Evolutionary conservation across 1,140 invertebrate genomes (phyloP), one percentile per base, ranked within the genome.

Genomic region (Drosophila ogumai): DNA sequence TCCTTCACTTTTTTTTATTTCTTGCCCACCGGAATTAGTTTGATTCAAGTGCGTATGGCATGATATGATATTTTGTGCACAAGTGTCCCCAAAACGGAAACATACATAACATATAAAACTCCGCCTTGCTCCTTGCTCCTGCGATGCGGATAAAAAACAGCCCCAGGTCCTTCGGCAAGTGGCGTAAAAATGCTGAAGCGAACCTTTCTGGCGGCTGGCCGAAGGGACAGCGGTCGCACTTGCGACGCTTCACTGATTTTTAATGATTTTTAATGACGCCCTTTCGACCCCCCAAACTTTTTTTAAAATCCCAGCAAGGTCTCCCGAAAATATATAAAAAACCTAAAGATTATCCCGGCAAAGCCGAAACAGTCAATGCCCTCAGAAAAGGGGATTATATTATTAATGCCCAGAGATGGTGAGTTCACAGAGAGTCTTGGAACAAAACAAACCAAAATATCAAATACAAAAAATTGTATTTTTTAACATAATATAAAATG

Each of bases 241-340:
- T 79, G 60, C 58, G 32, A 67, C 65, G 79, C 69, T 79, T 81
- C 78, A 86, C 64, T 75, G 82, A 55, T 60, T 86, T 86, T 86
- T 81, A 86, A 86, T 86, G 82, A 81, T 81, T 86, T 86, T 79
- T 75, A 86, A 86, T 85, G 78, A 78, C 59, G 72, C 47, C 61
- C 60, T 52, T 52, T 46, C 59, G n/a, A 13, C 41, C 36, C 43
- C 58, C 1, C 41, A 58, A 64, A 64, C 55, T 43, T 64, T 61
- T 5, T 17, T 9, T 10, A 52, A 68, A 60, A 59, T 31, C 44
- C 44, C 44, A 15, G 43, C 17, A 36, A 65, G 40, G 40, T 15
- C 44, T 25, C 7, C 38, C 40, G 22, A 38, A 3, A 19, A 43
- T 38, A 41, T 41, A 13, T 13, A 13, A 6, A 15, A 22, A 55